Base-by-base conservation (phyloP, 2,888 invertebrate genomes). In the Drosophila stalkeri region DNA sequence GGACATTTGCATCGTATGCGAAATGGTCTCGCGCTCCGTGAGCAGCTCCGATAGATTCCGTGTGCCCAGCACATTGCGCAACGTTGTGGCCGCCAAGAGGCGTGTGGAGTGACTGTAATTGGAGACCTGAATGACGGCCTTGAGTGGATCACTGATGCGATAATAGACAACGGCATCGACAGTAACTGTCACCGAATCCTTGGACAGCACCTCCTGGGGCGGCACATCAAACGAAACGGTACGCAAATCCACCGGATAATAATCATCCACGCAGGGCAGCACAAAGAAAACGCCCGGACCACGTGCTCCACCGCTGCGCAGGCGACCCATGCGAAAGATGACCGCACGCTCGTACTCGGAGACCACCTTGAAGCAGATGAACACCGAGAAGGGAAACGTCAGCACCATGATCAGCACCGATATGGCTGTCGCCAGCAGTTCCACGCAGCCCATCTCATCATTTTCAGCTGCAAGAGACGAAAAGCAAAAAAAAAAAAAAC, bases 201-300 rank as follows among this genome's bases (percentile, higher is more conserved):
- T 97, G 16, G 98, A 97, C 60, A 98, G 94, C 16, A 98, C 98
- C 95, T 99, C 98, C 94, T 99, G 99, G 0, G 98, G 98, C 46
- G 99, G 98, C 0, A 99, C 98, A 93, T 99, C 98, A 91, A 99
- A 99, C 0, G 98, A 98, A 0, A 99, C 97, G 0, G 98, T 98
- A 75, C 99, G 95, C 72, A 99, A 94, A 93, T 99, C 99, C 46
- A 99, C 97, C 93, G 97, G 98, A 73, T 97, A 96, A 92, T 98
- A 99, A 47, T 96, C 96, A 91, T 98, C 99, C 54, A 99, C 96
- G 92, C 99, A 99, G 2, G 99, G 99, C 73, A 99, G 94, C 14
- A 99, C 96, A 93, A 99, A 98, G 93, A 99, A 99, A 67, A 98
- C 95, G 0, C 98, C 98, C 14, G 97, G 96, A 0, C 98, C 97